Evolutionary conservation across 2,113 vertebrate genomes (phyloP).

Genomic region (Eidolon helvum): DNA sequence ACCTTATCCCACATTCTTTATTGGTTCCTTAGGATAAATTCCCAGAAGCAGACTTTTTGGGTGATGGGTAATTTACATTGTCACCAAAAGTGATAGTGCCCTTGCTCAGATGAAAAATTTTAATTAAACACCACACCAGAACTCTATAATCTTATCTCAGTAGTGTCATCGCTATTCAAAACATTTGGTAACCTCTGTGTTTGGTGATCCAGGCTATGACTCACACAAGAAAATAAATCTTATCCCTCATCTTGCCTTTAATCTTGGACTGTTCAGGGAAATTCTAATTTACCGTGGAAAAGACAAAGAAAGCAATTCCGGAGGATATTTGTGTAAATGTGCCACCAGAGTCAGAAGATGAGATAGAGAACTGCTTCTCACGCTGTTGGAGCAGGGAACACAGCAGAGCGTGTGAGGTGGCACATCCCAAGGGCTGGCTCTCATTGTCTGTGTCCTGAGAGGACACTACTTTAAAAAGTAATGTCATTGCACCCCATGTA

Average conservation of each 20-base stretch:
- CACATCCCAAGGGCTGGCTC: not conserved
- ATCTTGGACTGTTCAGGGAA: slow-evolving; percentile 29
- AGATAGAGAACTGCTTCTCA: not conserved
- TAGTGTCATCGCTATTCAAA: not conserved
- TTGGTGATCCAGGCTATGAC: slow-evolving; percentile 34
- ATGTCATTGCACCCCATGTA: rapidly evolving
- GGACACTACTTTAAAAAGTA: not conserved
- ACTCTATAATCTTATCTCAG: not conserved
- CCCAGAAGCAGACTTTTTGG: slow-evolving; percentile 33
- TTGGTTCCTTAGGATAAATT: slow-evolving; percentile 5
- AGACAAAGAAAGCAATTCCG: not conserved
- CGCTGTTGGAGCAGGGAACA: rapidly evolving
- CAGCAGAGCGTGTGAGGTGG: not conserved
- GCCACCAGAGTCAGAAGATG: not conserved
- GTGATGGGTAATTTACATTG: slow-evolving; percentile 52
- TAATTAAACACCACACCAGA: slow-evolving; percentile 28
- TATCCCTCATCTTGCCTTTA: slow-evolving; percentile 13
- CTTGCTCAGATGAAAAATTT: slow-evolving; percentile 41
- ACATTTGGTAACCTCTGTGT: slow-evolving; percentile 28
- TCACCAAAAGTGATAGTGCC: slow-evolving; percentile 40
- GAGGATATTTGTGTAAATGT: not conserved
- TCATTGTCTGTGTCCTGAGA: rapidly evolving
- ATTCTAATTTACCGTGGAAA: not conserved
- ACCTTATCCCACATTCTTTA: not conserved
- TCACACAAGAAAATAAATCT: slow-evolving; percentile 8